These are phyloP conservation scores for Taurulus bubalis DNA, from an alignment of 2,113 vertebrate genomes.

Conservation along the genomic window DNA sequence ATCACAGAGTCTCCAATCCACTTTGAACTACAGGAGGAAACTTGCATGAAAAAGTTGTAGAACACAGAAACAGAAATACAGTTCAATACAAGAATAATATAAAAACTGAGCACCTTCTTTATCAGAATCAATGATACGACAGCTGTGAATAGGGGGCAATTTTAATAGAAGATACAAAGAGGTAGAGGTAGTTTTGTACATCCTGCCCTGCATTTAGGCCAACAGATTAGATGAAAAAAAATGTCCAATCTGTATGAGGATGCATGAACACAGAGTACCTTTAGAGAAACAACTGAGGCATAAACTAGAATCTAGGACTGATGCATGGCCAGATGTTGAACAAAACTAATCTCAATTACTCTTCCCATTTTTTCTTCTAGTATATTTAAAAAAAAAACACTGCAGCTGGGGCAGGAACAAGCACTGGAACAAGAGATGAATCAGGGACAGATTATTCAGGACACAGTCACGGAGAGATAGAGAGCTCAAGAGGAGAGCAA, in stretches of 20 bases:
- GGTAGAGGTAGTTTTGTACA: background rate
- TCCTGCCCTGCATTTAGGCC: constrained; percentile 8
- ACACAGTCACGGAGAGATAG: constrained; percentile 56
- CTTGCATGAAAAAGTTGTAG: constrained; percentile 16
- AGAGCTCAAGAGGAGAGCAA: constrained; percentile 43
- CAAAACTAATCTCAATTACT: constrained; percentile 63
- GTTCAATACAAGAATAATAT: no score
- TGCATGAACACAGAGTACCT: background rate
- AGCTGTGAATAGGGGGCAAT: background rate
- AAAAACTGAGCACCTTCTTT: background rate
- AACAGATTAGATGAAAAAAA: background rate
- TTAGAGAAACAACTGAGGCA: constrained; percentile 16
- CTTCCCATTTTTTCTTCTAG: constrained; percentile 31
- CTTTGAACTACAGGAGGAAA: constrained; percentile 21
- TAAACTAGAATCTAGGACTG: constrained; percentile 38
- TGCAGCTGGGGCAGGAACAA: constrained; percentile 53
- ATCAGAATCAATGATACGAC: background rate
- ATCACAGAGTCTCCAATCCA: constrained; percentile 37
- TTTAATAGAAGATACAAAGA: background rate
- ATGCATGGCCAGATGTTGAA: constrained; percentile 59
- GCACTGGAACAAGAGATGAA: constrained; percentile 66
- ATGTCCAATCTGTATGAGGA: background rate
- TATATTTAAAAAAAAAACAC: background rate
- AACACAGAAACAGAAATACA: background rate
- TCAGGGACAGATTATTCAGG: constrained; percentile 73